Evolutionary conservation across 2,113 vertebrate species (phyloP).

Genomic region (Origma solitaria): DNA sequence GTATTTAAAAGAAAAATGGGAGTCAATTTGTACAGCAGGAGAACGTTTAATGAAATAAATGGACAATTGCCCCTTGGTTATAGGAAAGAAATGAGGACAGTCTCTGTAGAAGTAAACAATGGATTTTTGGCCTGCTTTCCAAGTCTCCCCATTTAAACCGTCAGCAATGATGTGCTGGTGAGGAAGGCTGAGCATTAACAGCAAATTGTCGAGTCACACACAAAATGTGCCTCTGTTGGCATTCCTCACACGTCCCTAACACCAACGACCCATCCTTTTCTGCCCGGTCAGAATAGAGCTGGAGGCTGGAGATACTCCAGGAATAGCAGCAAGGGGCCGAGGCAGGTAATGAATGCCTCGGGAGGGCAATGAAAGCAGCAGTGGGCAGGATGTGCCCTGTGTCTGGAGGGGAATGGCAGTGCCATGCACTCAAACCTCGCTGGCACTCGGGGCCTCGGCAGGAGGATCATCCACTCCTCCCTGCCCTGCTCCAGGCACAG

Average conservation of each 20-base stretch:
- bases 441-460: not conserved
- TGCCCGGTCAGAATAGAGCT: not conserved
- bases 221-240: not conserved
- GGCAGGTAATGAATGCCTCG: not conserved
- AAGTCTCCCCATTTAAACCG: not conserved
- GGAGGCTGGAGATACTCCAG: not conserved
- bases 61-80: not conserved
- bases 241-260: not conserved
- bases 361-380: not conserved
- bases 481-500: not conserved
- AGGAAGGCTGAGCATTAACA: not conserved
- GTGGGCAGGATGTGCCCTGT: not conserved
- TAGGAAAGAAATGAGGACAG: not conserved
- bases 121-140: not conserved
- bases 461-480: not conserved
- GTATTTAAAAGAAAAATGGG: conserved; percentile 13
- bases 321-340: not conserved
- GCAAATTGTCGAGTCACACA: not conserved
- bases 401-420: not conserved
- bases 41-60: not conserved
- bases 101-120: not conserved
- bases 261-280: not conserved
- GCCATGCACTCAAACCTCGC: not conserved
- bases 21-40: not conserved
- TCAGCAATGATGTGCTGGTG: not conserved